Conservation (phyloP, 2,888 invertebrate genomes). For the Tridacna gigas region DNA sequence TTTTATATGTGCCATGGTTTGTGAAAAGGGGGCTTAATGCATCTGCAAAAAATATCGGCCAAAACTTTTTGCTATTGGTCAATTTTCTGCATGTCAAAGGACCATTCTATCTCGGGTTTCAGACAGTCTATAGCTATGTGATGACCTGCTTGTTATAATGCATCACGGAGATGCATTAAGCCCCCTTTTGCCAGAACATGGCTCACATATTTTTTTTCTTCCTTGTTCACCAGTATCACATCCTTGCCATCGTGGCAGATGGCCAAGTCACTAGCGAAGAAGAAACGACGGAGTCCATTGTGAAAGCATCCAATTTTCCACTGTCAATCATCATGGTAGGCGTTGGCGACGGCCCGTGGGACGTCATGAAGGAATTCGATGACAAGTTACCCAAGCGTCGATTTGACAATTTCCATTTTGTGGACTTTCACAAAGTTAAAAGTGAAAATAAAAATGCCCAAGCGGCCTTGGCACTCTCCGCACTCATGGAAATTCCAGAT, state of each 20-base stretch:
- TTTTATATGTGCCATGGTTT: too few relatives aligned
- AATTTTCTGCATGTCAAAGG: too few relatives aligned
- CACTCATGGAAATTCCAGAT: conserved; percentile 86
- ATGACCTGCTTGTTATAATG: too few relatives aligned
- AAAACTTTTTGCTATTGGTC: too few relatives aligned
- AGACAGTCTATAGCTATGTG: too few relatives aligned
- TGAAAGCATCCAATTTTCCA: conserved; percentile 84
- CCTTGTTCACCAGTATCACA: conserved; percentile 84
- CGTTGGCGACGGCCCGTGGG: conserved; percentile 82
- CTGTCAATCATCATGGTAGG: conserved; percentile 51
- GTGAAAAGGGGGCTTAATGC: too few relatives aligned
- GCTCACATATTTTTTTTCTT: too few relatives aligned
- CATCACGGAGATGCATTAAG: too few relatives aligned
- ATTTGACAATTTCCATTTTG: conserved; percentile 84
- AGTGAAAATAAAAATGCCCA: conserved; percentile 70
- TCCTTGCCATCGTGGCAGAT: conserved; percentile 86
- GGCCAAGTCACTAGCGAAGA: conserved; percentile 86
- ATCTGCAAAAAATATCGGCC: too few relatives aligned
- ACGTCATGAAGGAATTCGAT: conserved; percentile 60
- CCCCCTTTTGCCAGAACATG: too few relatives aligned
- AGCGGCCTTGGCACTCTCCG: conserved; percentile 85
- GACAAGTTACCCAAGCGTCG: conserved; percentile 85
- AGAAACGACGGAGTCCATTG: conserved; percentile 85
- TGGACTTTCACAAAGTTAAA: conserved; percentile 79
- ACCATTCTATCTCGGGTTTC: too few relatives aligned